Percentiles rank a stretch among this genome's conserved stretches.
Evolutionary conservation across 1,140 invertebrate species (phyloP).

Genomic region (Drosophila pseudoananassae): DNA sequence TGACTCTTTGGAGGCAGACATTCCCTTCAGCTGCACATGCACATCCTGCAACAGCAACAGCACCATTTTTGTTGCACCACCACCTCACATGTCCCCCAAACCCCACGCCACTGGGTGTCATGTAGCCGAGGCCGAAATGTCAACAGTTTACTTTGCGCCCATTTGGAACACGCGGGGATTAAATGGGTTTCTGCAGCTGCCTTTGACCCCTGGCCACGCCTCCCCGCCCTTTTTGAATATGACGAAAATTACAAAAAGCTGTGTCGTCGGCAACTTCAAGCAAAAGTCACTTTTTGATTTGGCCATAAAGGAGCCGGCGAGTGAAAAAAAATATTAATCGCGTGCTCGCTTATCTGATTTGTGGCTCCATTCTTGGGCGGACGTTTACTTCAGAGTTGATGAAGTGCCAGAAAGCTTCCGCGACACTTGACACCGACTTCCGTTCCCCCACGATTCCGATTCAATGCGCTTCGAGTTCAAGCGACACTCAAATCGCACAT

Average conservation of each 20-base stretch:
- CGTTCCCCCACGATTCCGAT: slow-evolving; percentile 49
- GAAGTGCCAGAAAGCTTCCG: slow-evolving; percentile 80
- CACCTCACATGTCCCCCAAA: neutral
- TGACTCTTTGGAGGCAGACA: slow-evolving; percentile 62
- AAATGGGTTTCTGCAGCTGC: slow-evolving; percentile 71
- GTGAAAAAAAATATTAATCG: slow-evolving; percentile 40
- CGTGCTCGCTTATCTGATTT: slow-evolving; percentile 73
- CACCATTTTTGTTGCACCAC: slow-evolving; percentile 19
- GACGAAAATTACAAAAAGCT: slow-evolving; percentile 68
- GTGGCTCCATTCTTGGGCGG: slow-evolving; percentile 37
- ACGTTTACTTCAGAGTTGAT: slow-evolving; percentile 58
- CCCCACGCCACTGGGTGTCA: slow-evolving; percentile 46
- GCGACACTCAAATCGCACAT: slow-evolving; percentile 60
- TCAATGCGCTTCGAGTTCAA: slow-evolving; percentile 63
- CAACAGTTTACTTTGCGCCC: slow-evolving; percentile 80
- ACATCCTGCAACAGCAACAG: slow-evolving; percentile 50
- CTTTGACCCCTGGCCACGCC: slow-evolving; percentile 36
- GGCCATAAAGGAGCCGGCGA: slow-evolving; percentile 27
- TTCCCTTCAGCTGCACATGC: slow-evolving; percentile 62
- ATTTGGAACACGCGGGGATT: slow-evolving; percentile 70
- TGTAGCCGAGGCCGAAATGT: slow-evolving; percentile 70
- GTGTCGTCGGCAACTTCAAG: slow-evolving; percentile 65
- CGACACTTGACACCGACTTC: slow-evolving; percentile 70
- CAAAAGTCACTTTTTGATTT: slow-evolving; percentile 53
- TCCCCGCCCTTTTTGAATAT: slow-evolving; percentile 24